Evolutionary conservation across 2,113 vertebrate genomes (phyloP).

Genomic region (Abramis brama): DNA sequence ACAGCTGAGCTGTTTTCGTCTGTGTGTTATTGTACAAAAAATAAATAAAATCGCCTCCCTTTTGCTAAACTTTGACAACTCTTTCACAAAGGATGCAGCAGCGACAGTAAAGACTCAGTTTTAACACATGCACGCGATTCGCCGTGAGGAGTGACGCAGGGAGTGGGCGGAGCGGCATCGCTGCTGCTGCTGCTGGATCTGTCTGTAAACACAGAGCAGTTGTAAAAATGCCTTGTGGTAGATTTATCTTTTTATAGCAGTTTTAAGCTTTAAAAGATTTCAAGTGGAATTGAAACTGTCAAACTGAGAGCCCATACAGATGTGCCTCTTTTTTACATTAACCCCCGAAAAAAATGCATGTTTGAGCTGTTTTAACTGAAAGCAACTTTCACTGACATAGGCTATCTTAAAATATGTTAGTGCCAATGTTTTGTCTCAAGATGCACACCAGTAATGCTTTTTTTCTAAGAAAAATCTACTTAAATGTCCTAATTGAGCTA

Average conservation of each 20-base stretch:
- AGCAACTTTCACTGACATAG: too few relatives aligned
- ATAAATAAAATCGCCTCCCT: background rate
- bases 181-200: background rate
- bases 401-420: too few relatives aligned
- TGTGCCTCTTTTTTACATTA: too few relatives aligned
- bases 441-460: too few relatives aligned
- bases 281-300: background rate
- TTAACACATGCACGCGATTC: conserved; percentile 30
- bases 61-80: conserved; percentile 38
- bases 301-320: background rate
- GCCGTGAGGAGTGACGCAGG: conserved; percentile 3
- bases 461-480: too few relatives aligned
- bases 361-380: too few relatives aligned
- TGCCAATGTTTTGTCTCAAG: too few relatives aligned
- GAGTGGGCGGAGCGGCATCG: background rate
- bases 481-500: too few relatives aligned
- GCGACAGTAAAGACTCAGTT: background rate
- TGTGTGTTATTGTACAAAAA: background rate
- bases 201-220: conserved; percentile 25
- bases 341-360: too few relatives aligned
- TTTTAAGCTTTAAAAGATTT: background rate
- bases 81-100: conserved; percentile 33
- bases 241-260: background rate
- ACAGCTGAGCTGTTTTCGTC: background rate
- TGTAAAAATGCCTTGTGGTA: background rate